Conservation (phyloP, 2,113 vertebrate species). For the Syngnathoides biaculeatus region DNA sequence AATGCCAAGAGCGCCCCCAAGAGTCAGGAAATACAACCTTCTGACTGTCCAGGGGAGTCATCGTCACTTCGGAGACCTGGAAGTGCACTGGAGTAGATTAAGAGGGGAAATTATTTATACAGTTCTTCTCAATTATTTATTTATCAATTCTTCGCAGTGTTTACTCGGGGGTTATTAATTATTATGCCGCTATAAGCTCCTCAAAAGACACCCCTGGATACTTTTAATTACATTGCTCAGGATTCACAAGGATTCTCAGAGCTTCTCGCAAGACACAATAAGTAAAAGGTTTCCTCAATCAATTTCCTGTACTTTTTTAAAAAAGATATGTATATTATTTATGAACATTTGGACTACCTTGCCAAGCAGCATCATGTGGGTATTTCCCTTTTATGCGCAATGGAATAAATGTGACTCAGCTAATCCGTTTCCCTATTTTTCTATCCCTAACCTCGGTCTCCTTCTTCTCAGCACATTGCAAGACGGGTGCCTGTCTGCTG, state of each 20-base stretch:
- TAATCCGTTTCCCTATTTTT: slow-evolving; percentile 56
- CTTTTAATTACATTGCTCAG: slow-evolving; percentile 52
- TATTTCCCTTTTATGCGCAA: slow-evolving; percentile 43
- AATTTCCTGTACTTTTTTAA: slow-evolving; percentile 26
- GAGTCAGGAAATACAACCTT: slow-evolving; percentile 22
- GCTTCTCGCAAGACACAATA: slow-evolving; percentile 56
- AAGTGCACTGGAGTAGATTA: slow-evolving; percentile 65
- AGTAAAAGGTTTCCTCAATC: slow-evolving; percentile 46
- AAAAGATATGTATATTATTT: slow-evolving; percentile 11
- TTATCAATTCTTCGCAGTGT: slow-evolving; percentile 68
- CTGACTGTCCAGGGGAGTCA: slow-evolving; percentile 45
- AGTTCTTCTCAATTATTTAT: slow-evolving; percentile 77
- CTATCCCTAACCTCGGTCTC: slow-evolving; percentile 40
- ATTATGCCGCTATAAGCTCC: slow-evolving; percentile 63
- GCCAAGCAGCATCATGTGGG: slow-evolving; percentile 15
- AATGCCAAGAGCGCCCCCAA: slow-evolving; percentile 66
- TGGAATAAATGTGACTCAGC: slow-evolving; percentile 57
- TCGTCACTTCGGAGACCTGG: slow-evolving; percentile 60
- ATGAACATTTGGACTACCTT: slow-evolving; percentile 26
- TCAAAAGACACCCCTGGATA: slow-evolving; percentile 57
- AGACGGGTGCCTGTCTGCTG: slow-evolving; percentile 59
- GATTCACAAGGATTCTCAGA: slow-evolving; percentile 21
- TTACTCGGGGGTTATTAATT: slow-evolving; percentile 75
- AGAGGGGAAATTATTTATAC: slow-evolving; percentile 70
- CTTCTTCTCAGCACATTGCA: slow-evolving; percentile 42